phyloP scores from a whole-genome alignment of 2,113 vertebrate species.

The Telmatochromis sp. region DNA sequence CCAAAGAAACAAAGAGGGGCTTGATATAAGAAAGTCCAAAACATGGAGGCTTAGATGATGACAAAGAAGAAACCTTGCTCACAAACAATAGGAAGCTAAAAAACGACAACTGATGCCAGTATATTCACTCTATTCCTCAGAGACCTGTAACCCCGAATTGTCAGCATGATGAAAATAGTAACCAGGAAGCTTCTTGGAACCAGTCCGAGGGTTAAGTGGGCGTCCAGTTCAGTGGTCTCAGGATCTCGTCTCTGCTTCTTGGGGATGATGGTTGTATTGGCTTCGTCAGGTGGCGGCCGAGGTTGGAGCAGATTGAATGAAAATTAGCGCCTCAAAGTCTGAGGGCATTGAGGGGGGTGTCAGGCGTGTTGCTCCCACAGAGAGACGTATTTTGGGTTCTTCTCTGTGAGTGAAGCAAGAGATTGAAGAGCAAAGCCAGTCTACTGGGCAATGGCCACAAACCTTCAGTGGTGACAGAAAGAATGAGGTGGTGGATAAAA shows the following conservation, averaged over 20 bases:
- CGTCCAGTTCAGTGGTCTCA: background rate
- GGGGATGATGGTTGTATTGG: background rate
- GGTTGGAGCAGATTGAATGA: background rate
- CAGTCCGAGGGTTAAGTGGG: accelerated
- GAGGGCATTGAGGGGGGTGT: background rate
- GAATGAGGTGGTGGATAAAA: background rate
- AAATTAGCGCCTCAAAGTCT: background rate
- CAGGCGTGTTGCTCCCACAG: background rate
- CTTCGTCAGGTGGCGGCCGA: accelerated
- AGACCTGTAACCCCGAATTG: background rate
- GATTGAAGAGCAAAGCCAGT: background rate
- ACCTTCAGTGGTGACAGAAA: background rate
- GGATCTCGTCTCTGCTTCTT: background rate
- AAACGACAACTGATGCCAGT: accelerated
- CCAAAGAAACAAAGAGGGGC: background rate
- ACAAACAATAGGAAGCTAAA: background rate
- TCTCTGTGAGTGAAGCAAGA: background rate
- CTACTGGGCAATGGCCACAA: background rate
- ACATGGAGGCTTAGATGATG: background rate
- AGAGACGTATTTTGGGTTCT: background rate
- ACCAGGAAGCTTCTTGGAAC: background rate
- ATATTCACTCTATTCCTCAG: background rate
- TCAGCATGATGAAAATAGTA: background rate
- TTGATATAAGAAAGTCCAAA: background rate
- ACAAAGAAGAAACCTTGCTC: background rate